Conservation (phyloP, 2,113 vertebrate species). For the Aegypius monachus region DNA sequence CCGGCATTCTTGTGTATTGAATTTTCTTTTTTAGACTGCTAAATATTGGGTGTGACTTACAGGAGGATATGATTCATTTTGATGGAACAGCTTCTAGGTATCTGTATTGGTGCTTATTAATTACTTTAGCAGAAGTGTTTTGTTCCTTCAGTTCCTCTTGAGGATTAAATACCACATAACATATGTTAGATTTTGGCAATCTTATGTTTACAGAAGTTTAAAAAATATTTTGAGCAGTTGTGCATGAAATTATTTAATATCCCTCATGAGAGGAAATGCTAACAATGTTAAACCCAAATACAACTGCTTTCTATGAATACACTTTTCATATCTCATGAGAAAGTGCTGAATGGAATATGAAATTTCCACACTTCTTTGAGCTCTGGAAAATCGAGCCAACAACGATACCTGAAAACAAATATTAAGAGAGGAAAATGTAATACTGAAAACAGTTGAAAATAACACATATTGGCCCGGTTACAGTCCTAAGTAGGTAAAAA, state of each 20-base stretch:
- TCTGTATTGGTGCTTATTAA: conserved; percentile 73
- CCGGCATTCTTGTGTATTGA: background rate
- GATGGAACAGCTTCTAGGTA: conserved; percentile 65
- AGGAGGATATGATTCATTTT: conserved; percentile 68
- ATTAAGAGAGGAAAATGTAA: background rate
- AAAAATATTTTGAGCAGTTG: conserved; percentile 77
- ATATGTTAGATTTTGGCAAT: conserved; percentile 75
- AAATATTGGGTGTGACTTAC: conserved; percentile 54
- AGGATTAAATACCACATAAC: conserved; percentile 68
- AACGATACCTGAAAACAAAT: background rate
- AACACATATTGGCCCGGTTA: background rate
- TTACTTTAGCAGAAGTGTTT: conserved; percentile 73
- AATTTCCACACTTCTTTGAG: conserved; percentile 63
- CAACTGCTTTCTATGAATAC: conserved; percentile 67
- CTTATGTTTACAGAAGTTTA: conserved; percentile 75
- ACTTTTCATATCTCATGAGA: conserved; percentile 73
- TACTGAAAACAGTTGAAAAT: background rate
- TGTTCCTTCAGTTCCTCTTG: conserved; percentile 69
- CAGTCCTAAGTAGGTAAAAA: background rate
- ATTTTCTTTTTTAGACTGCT: conserved; percentile 53
- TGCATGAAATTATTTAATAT: conserved; percentile 79
- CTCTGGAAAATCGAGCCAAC: conserved; percentile 34
- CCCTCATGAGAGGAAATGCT: conserved; percentile 78
- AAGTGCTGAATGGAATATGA: conserved; percentile 54
- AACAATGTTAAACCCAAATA: conserved; percentile 70